Conservation (phyloP, 1,140 invertebrate species). For the Chelonus insularis region DNA sequence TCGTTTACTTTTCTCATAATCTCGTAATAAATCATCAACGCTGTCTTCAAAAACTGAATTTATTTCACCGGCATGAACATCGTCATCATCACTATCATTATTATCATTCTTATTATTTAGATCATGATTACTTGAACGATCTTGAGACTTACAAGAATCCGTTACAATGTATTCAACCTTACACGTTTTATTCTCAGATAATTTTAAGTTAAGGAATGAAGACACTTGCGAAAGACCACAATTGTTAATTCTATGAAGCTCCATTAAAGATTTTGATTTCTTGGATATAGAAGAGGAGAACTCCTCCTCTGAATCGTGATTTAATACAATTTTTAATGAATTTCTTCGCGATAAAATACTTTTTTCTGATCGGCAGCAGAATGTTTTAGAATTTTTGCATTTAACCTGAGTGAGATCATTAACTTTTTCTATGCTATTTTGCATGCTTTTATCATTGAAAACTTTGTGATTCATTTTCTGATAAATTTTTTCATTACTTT, state of each 20-base stretch:
- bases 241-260: constrained; percentile 31
- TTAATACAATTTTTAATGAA: constrained; percentile 34
- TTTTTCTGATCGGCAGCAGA: constrained; percentile 40
- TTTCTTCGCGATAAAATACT: constrained; percentile 41
- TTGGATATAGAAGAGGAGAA: not conserved
- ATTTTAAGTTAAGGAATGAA: constrained; percentile 6
- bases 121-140: not conserved
- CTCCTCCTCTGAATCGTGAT: constrained; percentile 23
- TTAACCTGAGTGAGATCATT: not conserved
- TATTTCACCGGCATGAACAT: not conserved
- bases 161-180: not conserved
- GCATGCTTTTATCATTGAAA: too few species aligned
- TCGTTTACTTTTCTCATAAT: constrained; percentile 67
- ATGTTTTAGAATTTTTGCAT: constrained; percentile 1
- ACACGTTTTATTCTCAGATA: constrained; percentile 10
- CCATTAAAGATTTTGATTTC: constrained; percentile 42
- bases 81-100: not conserved
- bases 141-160: not conserved
- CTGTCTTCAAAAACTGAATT: constrained; percentile 31
- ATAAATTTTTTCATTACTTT: too few species aligned
- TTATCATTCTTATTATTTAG: not conserved
- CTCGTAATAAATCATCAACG: constrained; percentile 62
- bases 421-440: too few species aligned
- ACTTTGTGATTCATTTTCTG: too few species aligned
- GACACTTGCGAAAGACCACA: constrained; percentile 19